Base-by-base conservation (phyloP, 1,140 invertebrate genomes). In the Lepidurus arcticus region DNA sequence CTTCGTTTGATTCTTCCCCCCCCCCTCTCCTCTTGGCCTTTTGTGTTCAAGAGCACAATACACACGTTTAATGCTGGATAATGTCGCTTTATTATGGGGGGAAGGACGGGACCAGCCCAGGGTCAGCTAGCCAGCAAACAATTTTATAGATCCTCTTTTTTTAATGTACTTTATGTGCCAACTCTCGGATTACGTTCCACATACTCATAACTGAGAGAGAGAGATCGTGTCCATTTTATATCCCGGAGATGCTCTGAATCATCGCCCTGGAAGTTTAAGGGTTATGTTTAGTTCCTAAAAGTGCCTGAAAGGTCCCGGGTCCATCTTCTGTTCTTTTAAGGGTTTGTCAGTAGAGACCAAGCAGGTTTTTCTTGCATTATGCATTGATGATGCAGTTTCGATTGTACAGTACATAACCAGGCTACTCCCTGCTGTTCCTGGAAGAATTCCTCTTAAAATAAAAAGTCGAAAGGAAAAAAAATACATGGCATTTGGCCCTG, bases 331-430 rank as follows among this genome's bases (percentile, higher is more conserved):
- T 65, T 21, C 21, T 65, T 65, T 65, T 65, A 21, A 21, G 53
- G 53, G 13, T 16, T 65, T 13, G 53, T 65, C 21, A 65, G 53
- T 65, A 21, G 16, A 65, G 16, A 21, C 53, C 21, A n/a, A 16
- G 53, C 53, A 65, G 53, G 53, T 65, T 65, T 65, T 65, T 65
- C 53, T 65, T 65, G 53, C 53, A 65, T 65, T 65, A 65, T 21
- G 53, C 53, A 65, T 65, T 65, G 53, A 65, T 65, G 53, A 65
- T 65, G 53, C 53, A 65, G 53, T 21, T n/a, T 65, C 53, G 53
- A 65, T 65, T 65, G 53, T 21, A 21, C 21, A 65, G 5, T 65
- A 65, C 53, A 65, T n/a, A 65, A 65, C 16, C 53, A 65, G 21
- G 53, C 13, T 65, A 65, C 53, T 65, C 53, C 53, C 53, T 65